These are phyloP conservation scores for Brachyptera risi DNA, from an alignment of 2,888 invertebrate genomes.

Conservation along the genomic window DNA sequence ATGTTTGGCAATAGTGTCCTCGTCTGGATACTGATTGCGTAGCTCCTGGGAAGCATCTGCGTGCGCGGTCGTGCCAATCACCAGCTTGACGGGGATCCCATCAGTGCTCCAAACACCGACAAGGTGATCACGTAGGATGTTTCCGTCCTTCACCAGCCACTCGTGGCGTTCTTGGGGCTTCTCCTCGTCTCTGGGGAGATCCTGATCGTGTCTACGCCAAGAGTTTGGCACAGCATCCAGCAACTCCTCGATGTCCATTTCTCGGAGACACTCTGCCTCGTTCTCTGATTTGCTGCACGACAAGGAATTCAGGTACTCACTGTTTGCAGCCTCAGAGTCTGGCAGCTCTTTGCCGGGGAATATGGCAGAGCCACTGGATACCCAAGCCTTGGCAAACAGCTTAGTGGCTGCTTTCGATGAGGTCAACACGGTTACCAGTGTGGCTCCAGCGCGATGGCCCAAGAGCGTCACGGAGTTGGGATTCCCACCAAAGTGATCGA, in stretches of 20 bases:
- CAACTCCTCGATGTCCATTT: constrained; percentile 50
- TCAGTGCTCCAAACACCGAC: constrained; percentile 56
- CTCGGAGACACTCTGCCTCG: constrained; percentile 49
- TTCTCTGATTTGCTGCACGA: constrained; percentile 40
- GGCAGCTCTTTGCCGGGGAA: constrained; percentile 58
- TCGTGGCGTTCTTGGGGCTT: constrained; percentile 54
- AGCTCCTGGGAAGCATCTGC: constrained; percentile 54
- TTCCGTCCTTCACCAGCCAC: constrained; percentile 74
- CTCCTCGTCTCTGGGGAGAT: constrained; percentile 55
- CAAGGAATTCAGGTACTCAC: constrained; percentile 48
- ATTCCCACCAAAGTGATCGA: constrained; percentile 80
- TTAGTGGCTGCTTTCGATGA: constrained; percentile 45
- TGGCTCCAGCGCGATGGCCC: constrained; percentile 83
- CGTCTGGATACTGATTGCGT: constrained; percentile 62
- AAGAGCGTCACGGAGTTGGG: constrained; percentile 71
- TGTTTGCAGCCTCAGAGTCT: constrained; percentile 43
- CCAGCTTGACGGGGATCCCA: constrained; percentile 49
- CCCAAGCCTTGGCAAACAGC: constrained; percentile 73
- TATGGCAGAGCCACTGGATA: constrained; percentile 70
- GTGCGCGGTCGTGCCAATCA: constrained; percentile 53
- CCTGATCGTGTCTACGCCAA: constrained; percentile 58
- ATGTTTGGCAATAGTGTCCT: constrained; percentile 59
- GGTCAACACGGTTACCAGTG: constrained; percentile 71
- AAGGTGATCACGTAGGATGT: constrained; percentile 61
- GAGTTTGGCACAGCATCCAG: constrained; percentile 66